phyloP scores from a whole-genome alignment of 2,113 vertebrate genomes.

The Muntiacus reevesi region DNA sequence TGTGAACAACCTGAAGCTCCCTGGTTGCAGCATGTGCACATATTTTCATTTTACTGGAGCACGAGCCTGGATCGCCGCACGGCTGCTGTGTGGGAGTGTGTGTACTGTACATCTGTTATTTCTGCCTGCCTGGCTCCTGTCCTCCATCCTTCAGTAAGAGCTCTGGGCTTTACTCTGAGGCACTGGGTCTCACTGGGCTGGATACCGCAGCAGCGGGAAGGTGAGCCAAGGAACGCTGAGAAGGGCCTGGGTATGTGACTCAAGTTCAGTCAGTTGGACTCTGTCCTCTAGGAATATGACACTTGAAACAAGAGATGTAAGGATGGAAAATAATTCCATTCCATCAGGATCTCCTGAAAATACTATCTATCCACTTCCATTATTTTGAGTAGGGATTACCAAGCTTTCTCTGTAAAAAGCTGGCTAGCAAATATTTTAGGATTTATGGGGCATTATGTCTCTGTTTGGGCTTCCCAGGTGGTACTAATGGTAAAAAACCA shows the following conservation, averaged over 20 bases:
- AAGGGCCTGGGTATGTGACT: not conserved
- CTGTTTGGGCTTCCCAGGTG: not conserved
- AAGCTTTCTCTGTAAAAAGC: not conserved
- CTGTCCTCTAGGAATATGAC: not conserved
- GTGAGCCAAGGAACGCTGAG: not conserved
- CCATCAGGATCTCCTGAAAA: not conserved
- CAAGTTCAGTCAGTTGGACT: not conserved
- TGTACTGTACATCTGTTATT: not conserved
- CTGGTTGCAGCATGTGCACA: not conserved
- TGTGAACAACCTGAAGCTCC: not conserved
- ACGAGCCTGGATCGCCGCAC: not conserved
- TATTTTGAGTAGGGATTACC: not conserved
- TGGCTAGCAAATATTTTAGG: not conserved
- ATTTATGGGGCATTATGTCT: not conserved
- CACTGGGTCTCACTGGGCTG: not conserved
- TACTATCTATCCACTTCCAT: not conserved
- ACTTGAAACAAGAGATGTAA: not conserved
- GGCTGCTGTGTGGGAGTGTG: not conserved
- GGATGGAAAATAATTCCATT: not conserved
- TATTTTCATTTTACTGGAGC: constrained; percentile 29
- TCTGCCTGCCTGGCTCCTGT: not conserved
- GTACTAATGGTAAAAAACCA: not conserved
- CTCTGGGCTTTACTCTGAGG: not conserved
- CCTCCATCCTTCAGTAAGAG: not conserved
- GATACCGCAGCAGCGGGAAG: not conserved